Evolutionary conservation across 2,113 vertebrate species (phyloP).

Genomic region (Sisor rabdophorus): DNA sequence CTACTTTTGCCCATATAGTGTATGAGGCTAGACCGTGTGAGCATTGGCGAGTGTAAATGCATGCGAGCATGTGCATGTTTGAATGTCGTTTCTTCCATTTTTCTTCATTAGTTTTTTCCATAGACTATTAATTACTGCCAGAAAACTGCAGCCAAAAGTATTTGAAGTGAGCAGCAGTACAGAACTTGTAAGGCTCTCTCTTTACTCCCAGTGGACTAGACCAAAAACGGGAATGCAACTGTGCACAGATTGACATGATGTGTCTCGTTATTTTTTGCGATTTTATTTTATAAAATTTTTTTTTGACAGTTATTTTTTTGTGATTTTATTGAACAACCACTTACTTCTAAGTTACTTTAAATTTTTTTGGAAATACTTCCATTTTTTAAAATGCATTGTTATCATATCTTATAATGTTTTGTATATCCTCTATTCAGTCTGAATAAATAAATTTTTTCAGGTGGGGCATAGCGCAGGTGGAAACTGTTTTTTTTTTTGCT

Average conservation of each 20-base stretch:
- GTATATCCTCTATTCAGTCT: too few species aligned
- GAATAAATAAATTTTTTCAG: background rate
- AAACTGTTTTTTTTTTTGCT: background rate
- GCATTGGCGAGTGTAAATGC: background rate
- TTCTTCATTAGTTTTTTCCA: constrained; percentile 38
- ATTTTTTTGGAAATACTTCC: too few species aligned
- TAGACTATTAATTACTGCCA: constrained; percentile 45
- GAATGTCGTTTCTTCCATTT: constrained; percentile 37
- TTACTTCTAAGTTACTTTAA: background rate
- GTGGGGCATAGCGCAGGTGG: background rate
- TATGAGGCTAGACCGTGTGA: too few species aligned
- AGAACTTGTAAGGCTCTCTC: constrained; percentile 9
- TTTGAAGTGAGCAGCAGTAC: constrained; percentile 25
- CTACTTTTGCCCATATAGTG: too few species aligned
- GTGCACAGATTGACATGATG: background rate
- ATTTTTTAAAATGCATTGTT: too few species aligned
- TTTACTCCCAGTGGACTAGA: constrained; percentile 21
- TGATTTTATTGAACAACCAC: background rate
- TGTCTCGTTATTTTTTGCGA: background rate
- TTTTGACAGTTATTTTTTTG: background rate
- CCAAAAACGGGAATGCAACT: background rate
- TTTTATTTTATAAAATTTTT: too few species aligned
- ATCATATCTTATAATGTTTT: too few species aligned
- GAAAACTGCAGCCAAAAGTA: constrained; percentile 10
- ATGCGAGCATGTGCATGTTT: background rate